Base-by-base conservation (phyloP, 2,888 invertebrate genomes). In the Corythucha ciliata region DNA sequence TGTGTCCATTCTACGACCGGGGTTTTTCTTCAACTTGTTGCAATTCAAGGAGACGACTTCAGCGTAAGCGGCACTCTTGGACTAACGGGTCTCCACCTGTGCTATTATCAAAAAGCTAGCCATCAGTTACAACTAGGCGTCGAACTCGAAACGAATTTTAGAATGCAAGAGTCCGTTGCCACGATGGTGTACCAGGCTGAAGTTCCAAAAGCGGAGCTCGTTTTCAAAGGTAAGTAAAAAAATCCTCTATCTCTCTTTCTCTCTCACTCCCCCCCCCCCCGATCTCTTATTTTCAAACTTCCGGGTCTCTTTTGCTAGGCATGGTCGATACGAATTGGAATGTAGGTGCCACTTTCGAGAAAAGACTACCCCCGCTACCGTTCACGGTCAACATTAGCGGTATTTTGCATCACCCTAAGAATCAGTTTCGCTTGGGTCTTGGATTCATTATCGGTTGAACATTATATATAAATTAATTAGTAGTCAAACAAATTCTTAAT, bases 101-200 rank as follows among this genome's bases (percentile, higher is more conserved):
- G 92, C 68, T 97, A 90, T 71, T 91, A 92, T 72, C 94, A 93
- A 65, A 89, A 83, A 71, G 87, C 90, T 61, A 90, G 86, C 68
- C 89, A 90, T 67, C 89, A 92, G 66, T 71, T 91, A 57, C 80
- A 90, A 74, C 73, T 97, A 60, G 97, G 96, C 46, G 91, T 92
- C 0, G 97, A 98, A 69, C 77, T 96, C 62, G 94, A 96, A 71
- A 87, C 93, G 5, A 92, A 88, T 66, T 78, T 88, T 65, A 76
- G 90, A 63, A 80, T 89, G 69, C 87, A 88, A 70, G 93, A 96
- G 69, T 85, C 91, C 1, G 81, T 85, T 4, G 90, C 90, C 50
- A 86, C 92, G 3, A 76, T 96, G 61, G 94, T 87, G 10, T 97
- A 97, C 72, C 93, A 96, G 72, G 80, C 89, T 58, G 93, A 93